Percentiles rank a stretch among this genome's conserved stretches.
Conservation (phyloP, 1,140 invertebrate genomes). For the Brachionus plicatilis region DNA sequence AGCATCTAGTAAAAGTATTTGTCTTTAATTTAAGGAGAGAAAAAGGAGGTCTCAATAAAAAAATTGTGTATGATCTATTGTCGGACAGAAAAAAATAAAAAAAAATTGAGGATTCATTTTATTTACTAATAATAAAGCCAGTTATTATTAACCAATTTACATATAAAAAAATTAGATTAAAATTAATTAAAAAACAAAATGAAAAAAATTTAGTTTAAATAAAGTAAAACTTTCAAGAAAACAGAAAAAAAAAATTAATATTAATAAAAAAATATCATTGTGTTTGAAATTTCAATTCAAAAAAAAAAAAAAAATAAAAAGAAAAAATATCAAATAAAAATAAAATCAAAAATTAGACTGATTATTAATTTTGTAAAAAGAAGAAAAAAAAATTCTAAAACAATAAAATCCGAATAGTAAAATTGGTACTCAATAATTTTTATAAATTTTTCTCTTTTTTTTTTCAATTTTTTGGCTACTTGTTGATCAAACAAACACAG, state of each 20-base stretch:
- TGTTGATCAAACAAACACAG: neutral
- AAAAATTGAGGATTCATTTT: constrained; percentile 2
- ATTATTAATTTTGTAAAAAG: neutral
- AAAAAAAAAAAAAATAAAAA: neutral
- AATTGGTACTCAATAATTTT: neutral
- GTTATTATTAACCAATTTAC: constrained; percentile 22
- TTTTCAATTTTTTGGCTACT: neutral
- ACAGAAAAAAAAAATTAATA: neutral
- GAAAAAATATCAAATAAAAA: neutral
- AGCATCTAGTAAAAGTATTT: no score
- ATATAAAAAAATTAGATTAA: neutral
- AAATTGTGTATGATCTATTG: no score
- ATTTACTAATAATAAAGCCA: constrained; percentile 21
- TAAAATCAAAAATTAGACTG: neutral
- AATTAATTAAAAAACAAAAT: constrained; percentile 13
- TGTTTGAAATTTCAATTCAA: neutral
- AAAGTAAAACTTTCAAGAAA: neutral
- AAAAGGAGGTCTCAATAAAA: no score
- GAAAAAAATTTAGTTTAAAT: neutral
- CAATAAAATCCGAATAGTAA: neutral
- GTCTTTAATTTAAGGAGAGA: no score
- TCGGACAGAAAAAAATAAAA: no score
- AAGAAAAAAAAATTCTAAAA: neutral
- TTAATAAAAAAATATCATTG: neutral
- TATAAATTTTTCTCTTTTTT: neutral